phyloP scores from a whole-genome alignment of 2,113 vertebrate species.

The Lethenteron camtschaticum region DNA sequence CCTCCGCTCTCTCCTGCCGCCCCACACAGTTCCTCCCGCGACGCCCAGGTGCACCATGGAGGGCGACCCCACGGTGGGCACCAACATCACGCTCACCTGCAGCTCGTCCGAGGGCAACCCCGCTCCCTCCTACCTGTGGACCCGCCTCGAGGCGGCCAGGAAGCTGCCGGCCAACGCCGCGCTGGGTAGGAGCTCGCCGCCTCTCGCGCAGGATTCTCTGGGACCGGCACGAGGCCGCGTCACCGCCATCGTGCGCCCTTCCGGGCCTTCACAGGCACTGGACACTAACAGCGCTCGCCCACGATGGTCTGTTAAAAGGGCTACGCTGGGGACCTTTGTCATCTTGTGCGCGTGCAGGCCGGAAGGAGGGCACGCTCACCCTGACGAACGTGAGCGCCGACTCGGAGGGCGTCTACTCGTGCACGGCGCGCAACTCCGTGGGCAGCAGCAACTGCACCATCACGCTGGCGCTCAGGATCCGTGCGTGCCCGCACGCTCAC shows the following conservation, averaged over 20 bases:
- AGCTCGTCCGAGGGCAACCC: slow-evolving; percentile 47
- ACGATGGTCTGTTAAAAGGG: too few relatives aligned
- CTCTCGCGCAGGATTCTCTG: too few relatives aligned
- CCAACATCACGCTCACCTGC: slow-evolving; percentile 57
- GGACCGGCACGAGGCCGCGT: too few relatives aligned
- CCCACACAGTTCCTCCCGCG: slow-evolving; percentile 43
- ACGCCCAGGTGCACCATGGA: slow-evolving; percentile 36
- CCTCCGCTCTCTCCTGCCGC: too few relatives aligned
- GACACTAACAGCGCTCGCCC: too few relatives aligned
- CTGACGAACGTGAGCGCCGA: slow-evolving; percentile 40
- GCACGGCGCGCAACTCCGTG: slow-evolving; percentile 31
- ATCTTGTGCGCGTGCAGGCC: slow-evolving; percentile 20
- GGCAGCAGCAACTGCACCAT: slow-evolving; percentile 34
- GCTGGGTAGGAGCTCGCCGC: too few relatives aligned
- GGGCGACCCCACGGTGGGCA: slow-evolving; percentile 27
- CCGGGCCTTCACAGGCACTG: too few relatives aligned
- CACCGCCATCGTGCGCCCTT: too few relatives aligned
- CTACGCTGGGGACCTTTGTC: too few relatives aligned
- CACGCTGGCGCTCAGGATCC: slow-evolving; percentile 22
- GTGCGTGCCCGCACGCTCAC: slow-evolving; percentile 33
- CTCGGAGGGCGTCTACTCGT: slow-evolving; percentile 51
- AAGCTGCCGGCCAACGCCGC: too few relatives aligned
- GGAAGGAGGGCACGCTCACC: slow-evolving; percentile 26
- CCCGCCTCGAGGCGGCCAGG: neutral
- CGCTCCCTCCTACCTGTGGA: slow-evolving; percentile 42